Percentiles rank a stretch among this genome's conserved stretches.
Evolutionary conservation across 2,888 invertebrate species (phyloP).

Genomic region (Limnephilus auricula): DNA sequence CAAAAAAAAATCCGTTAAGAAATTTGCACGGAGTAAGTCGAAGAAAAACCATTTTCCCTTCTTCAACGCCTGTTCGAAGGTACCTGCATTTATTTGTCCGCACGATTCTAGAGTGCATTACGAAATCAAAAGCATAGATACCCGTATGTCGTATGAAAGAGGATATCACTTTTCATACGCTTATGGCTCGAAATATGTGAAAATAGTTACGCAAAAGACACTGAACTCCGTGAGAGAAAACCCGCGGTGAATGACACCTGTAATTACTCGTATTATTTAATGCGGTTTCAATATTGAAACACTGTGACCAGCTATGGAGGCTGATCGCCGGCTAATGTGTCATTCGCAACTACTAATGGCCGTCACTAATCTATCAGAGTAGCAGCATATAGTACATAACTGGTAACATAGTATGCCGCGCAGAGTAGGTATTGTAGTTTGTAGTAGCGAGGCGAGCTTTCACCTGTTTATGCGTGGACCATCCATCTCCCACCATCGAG

Average conservation of each 20-base stretch:
- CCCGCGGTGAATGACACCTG: constrained; percentile 37
- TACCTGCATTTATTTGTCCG: background rate
- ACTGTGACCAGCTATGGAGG: background rate
- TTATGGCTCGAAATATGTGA: constrained; percentile 14
- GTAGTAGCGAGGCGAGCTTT: constrained; percentile 39
- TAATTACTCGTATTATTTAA: background rate
- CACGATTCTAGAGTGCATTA: background rate
- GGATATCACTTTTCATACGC: background rate
- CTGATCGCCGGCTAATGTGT: constrained; percentile 22
- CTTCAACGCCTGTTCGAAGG: background rate
- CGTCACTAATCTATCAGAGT: constrained; percentile 21
- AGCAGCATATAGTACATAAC: background rate
- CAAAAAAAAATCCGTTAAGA: background rate
- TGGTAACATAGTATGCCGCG: background rate
- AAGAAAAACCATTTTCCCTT: background rate
- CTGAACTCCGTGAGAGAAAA: constrained; percentile 34
- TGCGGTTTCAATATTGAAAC: constrained; percentile 15
- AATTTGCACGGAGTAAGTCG: background rate
- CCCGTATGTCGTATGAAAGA: background rate
- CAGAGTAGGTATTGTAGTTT: background rate
- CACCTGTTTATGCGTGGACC: constrained; percentile 45
- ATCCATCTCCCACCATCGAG: constrained; percentile 55
- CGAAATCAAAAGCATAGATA: background rate
- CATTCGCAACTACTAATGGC: constrained; percentile 17
- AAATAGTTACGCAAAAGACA: constrained; percentile 39